A percentile compares a stretch with the other conserved stretches of the same genome.
Evolutionary conservation across 2,797 vertebrate genomes (phyloP).

Genomic region (Clarias laeviceps): DNA sequence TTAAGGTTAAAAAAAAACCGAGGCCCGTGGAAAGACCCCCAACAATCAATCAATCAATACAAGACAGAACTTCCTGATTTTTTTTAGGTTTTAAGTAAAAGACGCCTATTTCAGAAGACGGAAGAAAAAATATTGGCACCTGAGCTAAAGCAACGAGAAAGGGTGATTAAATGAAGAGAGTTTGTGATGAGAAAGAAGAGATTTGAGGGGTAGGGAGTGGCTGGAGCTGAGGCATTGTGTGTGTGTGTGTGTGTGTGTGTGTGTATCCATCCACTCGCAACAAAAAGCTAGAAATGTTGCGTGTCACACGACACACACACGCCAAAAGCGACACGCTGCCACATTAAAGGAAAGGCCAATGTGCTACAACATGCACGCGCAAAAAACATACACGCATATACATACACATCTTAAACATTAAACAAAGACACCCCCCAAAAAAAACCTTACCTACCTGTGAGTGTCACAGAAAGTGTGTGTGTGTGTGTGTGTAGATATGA

Average conservation of each 20-base stretch:
- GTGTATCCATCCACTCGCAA: conserved; percentile 25
- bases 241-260: background rate
- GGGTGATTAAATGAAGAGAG: background rate
- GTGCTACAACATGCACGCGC: background rate
- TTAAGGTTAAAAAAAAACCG: background rate
- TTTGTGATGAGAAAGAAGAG: background rate
- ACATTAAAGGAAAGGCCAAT: background rate
- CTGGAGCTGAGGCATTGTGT: conserved; percentile 41
- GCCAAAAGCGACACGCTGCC: background rate
- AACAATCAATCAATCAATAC: background rate
- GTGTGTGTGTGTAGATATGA: background rate
- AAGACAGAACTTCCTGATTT: background rate
- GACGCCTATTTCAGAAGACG: background rate
- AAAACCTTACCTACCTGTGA: background rate
- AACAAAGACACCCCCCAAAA: background rate
- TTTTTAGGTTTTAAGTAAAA: background rate
- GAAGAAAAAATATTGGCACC: conserved; percentile 7
- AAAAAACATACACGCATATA: background rate
- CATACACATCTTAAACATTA: background rate
- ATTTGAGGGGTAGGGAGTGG: conserved; percentile 65
- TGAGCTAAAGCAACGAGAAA: background rate
- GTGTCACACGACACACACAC: conserved; percentile 33
- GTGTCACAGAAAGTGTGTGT: background rate
- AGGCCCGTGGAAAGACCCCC: background rate
- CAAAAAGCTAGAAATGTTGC: conserved; percentile 51